These are phyloP conservation scores for Pentamera pediparva DNA, from an alignment of 53 echinoderm and acorn worm species.

Conservation along the genomic window DNA sequence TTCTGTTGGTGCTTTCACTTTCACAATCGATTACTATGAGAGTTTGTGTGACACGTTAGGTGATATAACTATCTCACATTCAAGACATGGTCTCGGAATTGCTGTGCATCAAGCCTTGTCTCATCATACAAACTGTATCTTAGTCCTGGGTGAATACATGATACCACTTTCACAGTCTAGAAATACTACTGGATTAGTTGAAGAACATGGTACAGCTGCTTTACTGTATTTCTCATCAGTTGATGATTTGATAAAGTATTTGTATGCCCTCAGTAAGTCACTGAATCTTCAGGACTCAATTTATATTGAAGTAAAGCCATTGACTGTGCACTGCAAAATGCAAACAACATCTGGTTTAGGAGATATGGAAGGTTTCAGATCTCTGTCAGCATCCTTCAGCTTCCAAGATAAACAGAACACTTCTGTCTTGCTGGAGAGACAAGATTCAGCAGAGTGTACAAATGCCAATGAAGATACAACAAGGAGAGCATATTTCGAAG, in stretches of 20 bases:
- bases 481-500: too few relatives aligned
- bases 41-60: background rate
- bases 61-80: background rate
- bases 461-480: too few relatives aligned
- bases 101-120: slow-evolving; percentile 6
- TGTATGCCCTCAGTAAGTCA: slow-evolving; percentile 1
- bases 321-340: background rate
- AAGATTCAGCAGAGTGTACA: background rate
- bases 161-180: slow-evolving; percentile 12
- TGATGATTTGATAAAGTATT: background rate
- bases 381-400: slow-evolving; percentile 8
- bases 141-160: background rate
- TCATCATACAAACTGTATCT: background rate
- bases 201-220: slow-evolving; percentile 5
- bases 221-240: slow-evolving; percentile 8
- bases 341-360: background rate
- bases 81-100: background rate
- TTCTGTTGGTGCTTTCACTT: background rate
- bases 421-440: too few relatives aligned
- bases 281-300: background rate
- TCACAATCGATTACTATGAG: background rate
- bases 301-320: slow-evolving; percentile 7
- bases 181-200: slow-evolving; percentile 3
- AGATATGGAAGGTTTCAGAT: background rate
- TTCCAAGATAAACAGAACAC: background rate